A percentile compares a stretch with the other conserved stretches of the same genome.
These are phyloP conservation scores for Selene dorsalis DNA, from an alignment of 2,797 vertebrate species.

Conservation along the genomic window DNA sequence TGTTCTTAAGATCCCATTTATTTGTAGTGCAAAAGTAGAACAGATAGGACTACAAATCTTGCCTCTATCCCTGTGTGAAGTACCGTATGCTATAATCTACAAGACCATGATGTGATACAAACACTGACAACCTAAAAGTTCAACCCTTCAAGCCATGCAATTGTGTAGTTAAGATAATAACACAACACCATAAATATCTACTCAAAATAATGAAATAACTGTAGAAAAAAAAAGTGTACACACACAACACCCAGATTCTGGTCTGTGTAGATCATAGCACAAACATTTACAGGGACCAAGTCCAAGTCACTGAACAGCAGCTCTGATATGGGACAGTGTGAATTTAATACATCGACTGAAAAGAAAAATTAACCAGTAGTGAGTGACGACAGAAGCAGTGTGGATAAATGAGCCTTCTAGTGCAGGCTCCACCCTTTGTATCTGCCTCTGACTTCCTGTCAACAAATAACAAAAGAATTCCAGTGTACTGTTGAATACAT, in stretches of 20 bases:
- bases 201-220: slow-evolving; percentile 35
- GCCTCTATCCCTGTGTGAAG: slow-evolving; percentile 52
- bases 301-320: slow-evolving; percentile 39
- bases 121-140: slow-evolving; percentile 23
- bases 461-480: slow-evolving; percentile 36
- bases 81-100: slow-evolving; percentile 53
- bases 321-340: slow-evolving; percentile 35
- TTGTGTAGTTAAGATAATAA: slow-evolving; percentile 36
- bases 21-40: slow-evolving; percentile 79
- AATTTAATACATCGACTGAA: slow-evolving; percentile 7
- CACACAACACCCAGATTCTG: slow-evolving; percentile 44
- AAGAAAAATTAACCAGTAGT: slow-evolving; percentile 12
- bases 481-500: slow-evolving; percentile 25
- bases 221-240: slow-evolving; percentile 36
- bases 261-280: slow-evolving; percentile 57
- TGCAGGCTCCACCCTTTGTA: slow-evolving; percentile 3
- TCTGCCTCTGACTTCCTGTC: slow-evolving; percentile 27
- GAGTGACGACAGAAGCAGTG: slow-evolving; percentile 34
- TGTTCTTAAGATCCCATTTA: slow-evolving; percentile 71
- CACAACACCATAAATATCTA: slow-evolving; percentile 53
- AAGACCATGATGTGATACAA: slow-evolving; percentile 41
- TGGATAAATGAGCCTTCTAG: slow-evolving; percentile 18
- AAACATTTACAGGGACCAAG: slow-evolving; percentile 33
- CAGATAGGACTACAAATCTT: slow-evolving; percentile 56
- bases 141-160: slow-evolving; percentile 60